phyloP scores from a whole-genome alignment of 1,140 invertebrate species.

The Chelonus insularis region DNA sequence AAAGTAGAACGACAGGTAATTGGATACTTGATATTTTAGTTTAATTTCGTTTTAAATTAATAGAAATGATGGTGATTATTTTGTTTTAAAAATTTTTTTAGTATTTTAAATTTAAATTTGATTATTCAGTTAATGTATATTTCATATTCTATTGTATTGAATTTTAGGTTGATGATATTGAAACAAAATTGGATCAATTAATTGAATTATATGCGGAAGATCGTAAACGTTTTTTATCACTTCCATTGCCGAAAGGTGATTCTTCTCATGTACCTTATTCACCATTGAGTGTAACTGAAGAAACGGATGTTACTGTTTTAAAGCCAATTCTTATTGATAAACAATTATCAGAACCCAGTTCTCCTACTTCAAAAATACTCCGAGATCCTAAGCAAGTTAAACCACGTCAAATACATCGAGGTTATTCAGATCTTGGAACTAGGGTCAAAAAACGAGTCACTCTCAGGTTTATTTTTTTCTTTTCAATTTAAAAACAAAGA shows the following conservation, averaged over 20 bases:
- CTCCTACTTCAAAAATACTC: slow-evolving; percentile 64
- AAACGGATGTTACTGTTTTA: slow-evolving; percentile 44
- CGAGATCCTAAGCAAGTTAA: slow-evolving; percentile 52
- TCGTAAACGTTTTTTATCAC: slow-evolving; percentile 67
- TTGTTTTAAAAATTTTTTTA: background rate
- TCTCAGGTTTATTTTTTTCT: slow-evolving; percentile 62
- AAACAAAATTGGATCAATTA: slow-evolving; percentile 89
- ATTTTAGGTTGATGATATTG: slow-evolving; percentile 87
- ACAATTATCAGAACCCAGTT: slow-evolving; percentile 78
- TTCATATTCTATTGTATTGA: no score
- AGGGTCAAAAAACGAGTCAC: slow-evolving; percentile 83
- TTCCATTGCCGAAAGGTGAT: slow-evolving; percentile 50
- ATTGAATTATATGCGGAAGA: slow-evolving; percentile 93
- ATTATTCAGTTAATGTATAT: no score
- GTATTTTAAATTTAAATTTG: background rate
- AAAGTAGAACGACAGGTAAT: slow-evolving; percentile 93
- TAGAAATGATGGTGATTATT: no score
- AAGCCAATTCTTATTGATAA: slow-evolving; percentile 73
- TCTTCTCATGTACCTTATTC: slow-evolving; percentile 34
- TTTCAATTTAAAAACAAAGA: no score
- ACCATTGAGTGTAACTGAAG: slow-evolving; percentile 36
- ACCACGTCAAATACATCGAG: slow-evolving; percentile 71
- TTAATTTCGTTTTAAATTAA: no score
- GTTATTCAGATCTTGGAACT: slow-evolving; percentile 79
- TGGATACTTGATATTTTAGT: background rate